Evolutionary conservation across 2,113 vertebrate genomes (phyloP).

Genomic region (Mesitornis unicolor): DNA sequence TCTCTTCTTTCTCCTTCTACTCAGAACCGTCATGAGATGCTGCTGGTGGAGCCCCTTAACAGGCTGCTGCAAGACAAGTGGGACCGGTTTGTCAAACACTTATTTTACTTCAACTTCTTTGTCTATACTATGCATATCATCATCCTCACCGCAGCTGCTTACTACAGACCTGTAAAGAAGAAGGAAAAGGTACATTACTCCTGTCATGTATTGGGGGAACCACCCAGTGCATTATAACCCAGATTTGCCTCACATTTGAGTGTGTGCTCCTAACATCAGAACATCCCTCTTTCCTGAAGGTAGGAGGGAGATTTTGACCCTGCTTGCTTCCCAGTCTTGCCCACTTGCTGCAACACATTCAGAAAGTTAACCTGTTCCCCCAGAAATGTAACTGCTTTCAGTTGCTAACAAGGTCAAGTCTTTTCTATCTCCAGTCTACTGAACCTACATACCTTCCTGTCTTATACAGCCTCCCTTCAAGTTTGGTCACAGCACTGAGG

Average conservation of each 20-base stretch:
- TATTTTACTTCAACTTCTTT: slow-evolving; percentile 89
- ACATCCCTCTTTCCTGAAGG: neutral
- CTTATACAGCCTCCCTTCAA: slow-evolving; percentile 76
- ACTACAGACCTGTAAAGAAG: slow-evolving; percentile 76
- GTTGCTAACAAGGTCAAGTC: neutral
- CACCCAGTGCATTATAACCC: neutral
- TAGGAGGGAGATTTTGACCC: neutral
- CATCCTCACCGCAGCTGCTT: slow-evolving; percentile 84
- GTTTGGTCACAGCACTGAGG: slow-evolving; percentile 35
- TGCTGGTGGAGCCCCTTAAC: slow-evolving; percentile 87
- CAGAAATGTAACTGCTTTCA: neutral
- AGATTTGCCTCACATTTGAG: neutral
- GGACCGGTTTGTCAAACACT: slow-evolving; percentile 83
- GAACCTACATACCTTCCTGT: neutral
- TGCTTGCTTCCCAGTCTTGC: neutral
- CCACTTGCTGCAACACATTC: neutral
- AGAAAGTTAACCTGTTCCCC: neutral
- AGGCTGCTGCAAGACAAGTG: slow-evolving; percentile 91
- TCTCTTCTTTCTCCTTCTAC: neutral
- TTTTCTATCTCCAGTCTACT: neutral
- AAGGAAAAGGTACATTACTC: slow-evolving; percentile 18
- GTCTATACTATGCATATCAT: slow-evolving; percentile 84
- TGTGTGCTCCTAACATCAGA: neutral
- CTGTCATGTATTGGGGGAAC: neutral
- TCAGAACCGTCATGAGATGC: slow-evolving; percentile 94